Conservation (phyloP, 2,797 vertebrate genomes). For the Selene dorsalis region DNA sequence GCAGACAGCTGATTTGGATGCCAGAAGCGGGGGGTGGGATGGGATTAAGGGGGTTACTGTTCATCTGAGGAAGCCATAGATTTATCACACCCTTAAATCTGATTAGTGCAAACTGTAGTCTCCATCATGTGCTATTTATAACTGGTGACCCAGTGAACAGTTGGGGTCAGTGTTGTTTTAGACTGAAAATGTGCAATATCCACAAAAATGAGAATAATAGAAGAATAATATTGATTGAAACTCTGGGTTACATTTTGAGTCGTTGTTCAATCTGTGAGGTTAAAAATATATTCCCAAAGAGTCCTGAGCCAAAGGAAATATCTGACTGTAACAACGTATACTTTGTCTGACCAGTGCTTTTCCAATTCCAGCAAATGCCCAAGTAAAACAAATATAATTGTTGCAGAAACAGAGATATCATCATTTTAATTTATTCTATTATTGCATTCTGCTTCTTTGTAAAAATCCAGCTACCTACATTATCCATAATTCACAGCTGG, state of each 20-base stretch:
- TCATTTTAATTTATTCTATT: background rate
- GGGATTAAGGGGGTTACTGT: constrained; percentile 50
- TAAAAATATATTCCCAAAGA: background rate
- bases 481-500: background rate
- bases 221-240: no score
- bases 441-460: background rate
- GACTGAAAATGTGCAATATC: background rate
- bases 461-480: background rate
- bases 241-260: no score
- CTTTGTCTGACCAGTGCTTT: no score
- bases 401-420: background rate
- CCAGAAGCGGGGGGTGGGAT: constrained; percentile 34
- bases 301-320: background rate
- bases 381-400: no score
- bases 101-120: constrained; percentile 55
- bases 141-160: no score
- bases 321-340: background rate
- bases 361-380: no score
- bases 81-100: constrained; percentile 54
- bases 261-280: background rate
- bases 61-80: constrained; percentile 59
- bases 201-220: background rate
- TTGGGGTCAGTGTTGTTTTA: no score
- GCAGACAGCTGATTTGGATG: constrained; percentile 65
- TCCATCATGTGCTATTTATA: no score